phyloP scores from a whole-genome alignment of 2,888 invertebrate genomes.

The Rhaphigaster nebulosa region DNA sequence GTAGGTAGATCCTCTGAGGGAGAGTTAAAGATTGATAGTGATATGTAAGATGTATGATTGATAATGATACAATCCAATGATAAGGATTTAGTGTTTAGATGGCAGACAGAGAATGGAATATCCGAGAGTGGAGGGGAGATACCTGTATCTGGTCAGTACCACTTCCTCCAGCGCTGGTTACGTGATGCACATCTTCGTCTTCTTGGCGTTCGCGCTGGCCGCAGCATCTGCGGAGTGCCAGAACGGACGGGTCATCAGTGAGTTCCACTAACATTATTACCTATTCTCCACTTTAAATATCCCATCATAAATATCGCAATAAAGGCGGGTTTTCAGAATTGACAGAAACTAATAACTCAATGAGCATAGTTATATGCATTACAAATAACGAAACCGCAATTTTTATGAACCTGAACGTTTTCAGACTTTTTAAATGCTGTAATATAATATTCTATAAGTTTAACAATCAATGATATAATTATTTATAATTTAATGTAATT shows the following conservation, averaged over 20 bases:
- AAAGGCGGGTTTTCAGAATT: background rate
- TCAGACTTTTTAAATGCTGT: too few relatives aligned
- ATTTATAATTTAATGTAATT: too few relatives aligned
- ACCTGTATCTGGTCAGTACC: background rate
- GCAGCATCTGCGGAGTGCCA: background rate
- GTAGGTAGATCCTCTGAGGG: background rate
- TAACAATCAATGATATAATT: too few relatives aligned
- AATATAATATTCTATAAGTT: too few relatives aligned
- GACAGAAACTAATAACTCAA: background rate
- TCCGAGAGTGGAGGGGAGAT: background rate
- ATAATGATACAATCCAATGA: background rate
- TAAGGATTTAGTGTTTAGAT: slow-evolving; percentile 27
- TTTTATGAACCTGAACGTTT: too few relatives aligned
- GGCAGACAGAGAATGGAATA: background rate
- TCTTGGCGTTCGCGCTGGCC: background rate
- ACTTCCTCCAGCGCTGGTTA: background rate
- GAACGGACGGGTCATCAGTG: background rate
- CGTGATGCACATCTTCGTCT: slow-evolving; percentile 1
- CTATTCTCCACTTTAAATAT: background rate
- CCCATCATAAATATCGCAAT: background rate
- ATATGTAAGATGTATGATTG: background rate
- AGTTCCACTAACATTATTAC: background rate
- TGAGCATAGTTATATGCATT: background rate
- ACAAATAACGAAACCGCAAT: background rate
- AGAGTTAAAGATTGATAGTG: background rate